Percentiles rank a stretch among this genome's conserved stretches.
phyloP scores from a whole-genome alignment of 2,797 vertebrate genomes.

The Emydoidea blandingii region DNA sequence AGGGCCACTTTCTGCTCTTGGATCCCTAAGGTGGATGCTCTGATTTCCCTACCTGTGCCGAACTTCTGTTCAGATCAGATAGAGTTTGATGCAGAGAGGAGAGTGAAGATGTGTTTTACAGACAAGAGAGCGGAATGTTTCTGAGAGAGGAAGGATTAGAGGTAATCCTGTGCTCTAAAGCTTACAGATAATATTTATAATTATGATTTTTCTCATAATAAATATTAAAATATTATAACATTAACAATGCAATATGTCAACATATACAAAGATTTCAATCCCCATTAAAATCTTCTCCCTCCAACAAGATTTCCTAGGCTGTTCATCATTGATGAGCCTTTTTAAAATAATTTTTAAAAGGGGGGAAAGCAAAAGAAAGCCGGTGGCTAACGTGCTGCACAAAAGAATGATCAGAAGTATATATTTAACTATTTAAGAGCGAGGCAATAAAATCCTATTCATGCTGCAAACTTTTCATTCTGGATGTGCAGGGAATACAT shows the following conservation, averaged over 20 bases:
- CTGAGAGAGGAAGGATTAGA: not conserved
- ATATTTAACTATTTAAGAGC: conserved; percentile 12
- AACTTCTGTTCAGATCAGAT: conserved; percentile 32
- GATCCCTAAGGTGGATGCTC: conserved; percentile 13
- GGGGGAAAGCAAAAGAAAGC: not conserved
- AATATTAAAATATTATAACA: conserved; percentile 6
- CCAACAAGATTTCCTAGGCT: not conserved
- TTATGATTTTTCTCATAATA: not conserved
- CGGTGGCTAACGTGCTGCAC: conserved; percentile 24
- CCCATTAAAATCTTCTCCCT: not conserved
- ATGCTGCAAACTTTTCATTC: conserved; percentile 18
- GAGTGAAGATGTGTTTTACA: not conserved
- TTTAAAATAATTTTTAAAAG: conserved; percentile 18
- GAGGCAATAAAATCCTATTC: conserved; percentile 30
- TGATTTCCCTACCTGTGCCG: conserved; percentile 24
- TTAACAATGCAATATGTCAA: not conserved
- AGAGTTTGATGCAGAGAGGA: conserved; percentile 1
- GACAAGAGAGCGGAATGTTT: not conserved
- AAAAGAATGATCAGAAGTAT: conserved; percentile 14
- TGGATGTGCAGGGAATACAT: conserved; percentile 5
- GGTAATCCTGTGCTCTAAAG: not conserved
- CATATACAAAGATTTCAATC: not conserved
- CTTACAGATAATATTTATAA: not conserved
- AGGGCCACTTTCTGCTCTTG: not conserved
- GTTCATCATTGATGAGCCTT: not conserved